Base-by-base conservation (phyloP, 2,797 vertebrate genomes). In the Myotis myotis region DNA sequence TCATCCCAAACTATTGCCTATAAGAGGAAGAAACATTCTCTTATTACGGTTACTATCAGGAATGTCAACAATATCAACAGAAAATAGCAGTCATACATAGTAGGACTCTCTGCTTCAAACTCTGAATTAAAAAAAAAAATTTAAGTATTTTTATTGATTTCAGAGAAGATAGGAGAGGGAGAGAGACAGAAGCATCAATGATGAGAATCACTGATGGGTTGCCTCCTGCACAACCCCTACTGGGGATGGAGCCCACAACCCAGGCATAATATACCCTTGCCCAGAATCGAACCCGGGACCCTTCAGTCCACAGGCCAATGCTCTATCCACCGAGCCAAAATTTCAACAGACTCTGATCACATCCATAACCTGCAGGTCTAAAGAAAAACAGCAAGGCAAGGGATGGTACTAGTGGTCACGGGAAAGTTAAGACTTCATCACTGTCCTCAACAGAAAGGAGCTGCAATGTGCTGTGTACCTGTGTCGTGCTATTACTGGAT, bases 1-100 rank as follows among this genome's bases (percentile, higher is more conserved):
- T 99, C 99, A 96, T 99, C 99, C 99, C 99, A 99, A 85, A 99
- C 99, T 96, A 99, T 99, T 19, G 99, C 99, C 99, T 99, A 28
- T 3, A 97, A 97, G 66, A 68, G 36, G 38, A 47, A 91, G 57
- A 94, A 23, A 89, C 19, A 84, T 28, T 72, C 66, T 76, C 41
- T 95, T 68, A 41, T 33, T 79, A 64, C 1, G 23, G 49, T 64
- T 44, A 64, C 17, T 5, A 36, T 53, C 33, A 68, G 49, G 30
- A 86, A 83, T 36, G 28, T 88, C 62, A 89, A 55, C 78, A 87
- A 15, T 0, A 88, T 13, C 85, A 55, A 74, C 20, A 68, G 20
- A 82, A 87, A 75, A 51, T 2, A 72, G 74, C 57, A 79, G 16
- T 70, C 36, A 82, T 15, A 44, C 4, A 5, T 7, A 62, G n/a